phyloP scores from a whole-genome alignment of 2,888 invertebrate species.

The Argyresthia goedartella region DNA sequence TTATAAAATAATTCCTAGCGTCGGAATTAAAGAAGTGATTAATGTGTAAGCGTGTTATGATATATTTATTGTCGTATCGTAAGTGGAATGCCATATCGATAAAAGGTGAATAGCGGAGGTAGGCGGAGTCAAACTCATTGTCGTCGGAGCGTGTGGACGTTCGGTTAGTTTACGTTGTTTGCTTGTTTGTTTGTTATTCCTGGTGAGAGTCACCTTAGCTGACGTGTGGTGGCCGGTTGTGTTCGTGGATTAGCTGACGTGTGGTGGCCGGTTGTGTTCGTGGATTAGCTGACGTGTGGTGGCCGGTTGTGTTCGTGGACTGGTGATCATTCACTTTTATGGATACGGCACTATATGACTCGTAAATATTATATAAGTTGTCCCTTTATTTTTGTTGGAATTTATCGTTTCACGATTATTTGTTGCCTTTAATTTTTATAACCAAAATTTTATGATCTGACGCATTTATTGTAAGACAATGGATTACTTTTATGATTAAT shows the following conservation, averaged over 20 bases:
- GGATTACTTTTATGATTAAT: slow-evolving; percentile 70
- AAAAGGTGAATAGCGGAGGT: slow-evolving; percentile 62
- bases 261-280: not conserved
- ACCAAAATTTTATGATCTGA: slow-evolving; percentile 71
- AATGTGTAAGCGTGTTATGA: slow-evolving; percentile 69
- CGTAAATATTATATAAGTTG: slow-evolving; percentile 57
- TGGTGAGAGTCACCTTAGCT: not conserved
- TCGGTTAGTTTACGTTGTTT: slow-evolving; percentile 47
- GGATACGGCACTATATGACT: slow-evolving; percentile 65
- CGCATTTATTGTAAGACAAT: slow-evolving; percentile 72
- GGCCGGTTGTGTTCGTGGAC: slow-evolving; percentile 23
- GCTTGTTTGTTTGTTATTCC: slow-evolving; percentile 48
- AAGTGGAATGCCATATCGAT: slow-evolving; percentile 72
- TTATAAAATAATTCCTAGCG: slow-evolving; percentile 71
- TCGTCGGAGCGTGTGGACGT: slow-evolving; percentile 14
- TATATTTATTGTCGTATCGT: slow-evolving; percentile 68
- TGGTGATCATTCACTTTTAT: slow-evolving; percentile 63
- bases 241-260: not conserved
- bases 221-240: not conserved
- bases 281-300: no score
- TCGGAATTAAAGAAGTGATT: slow-evolving; percentile 72
- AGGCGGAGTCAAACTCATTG: slow-evolving; percentile 67
- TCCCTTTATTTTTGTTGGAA: slow-evolving; percentile 62
- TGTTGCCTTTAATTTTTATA: slow-evolving; percentile 66
- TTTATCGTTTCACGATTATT: slow-evolving; percentile 65